phyloP scores from a whole-genome alignment of 2,797 vertebrate genomes.

The Sebastes glaucus region DNA sequence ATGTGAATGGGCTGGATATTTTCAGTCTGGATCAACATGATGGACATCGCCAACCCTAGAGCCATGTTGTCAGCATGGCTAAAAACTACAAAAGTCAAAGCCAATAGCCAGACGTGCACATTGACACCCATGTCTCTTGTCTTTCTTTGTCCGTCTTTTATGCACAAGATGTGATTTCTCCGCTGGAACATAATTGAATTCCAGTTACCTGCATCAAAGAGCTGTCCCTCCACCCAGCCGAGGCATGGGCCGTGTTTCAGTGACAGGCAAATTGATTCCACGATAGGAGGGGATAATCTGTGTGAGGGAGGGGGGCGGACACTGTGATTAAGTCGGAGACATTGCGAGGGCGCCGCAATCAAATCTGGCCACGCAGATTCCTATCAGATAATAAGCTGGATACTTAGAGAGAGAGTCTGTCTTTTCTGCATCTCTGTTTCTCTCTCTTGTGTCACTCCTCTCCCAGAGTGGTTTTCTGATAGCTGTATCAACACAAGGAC shows the following conservation, averaged over 20 bases:
- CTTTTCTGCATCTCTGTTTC: conserved; percentile 26
- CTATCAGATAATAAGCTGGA: conserved; percentile 68
- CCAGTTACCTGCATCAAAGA: conserved; percentile 66
- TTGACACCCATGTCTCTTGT: not conserved
- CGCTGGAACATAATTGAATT: conserved; percentile 53
- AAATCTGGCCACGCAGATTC: conserved; percentile 54
- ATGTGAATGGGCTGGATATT: too few species aligned
- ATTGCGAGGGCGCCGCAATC: conserved; percentile 34
- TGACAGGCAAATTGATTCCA: conserved; percentile 72
- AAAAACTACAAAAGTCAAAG: conserved; percentile 1
- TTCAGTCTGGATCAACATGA: not conserved
- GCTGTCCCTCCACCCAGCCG: conserved; percentile 8
- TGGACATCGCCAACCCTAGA: not conserved
- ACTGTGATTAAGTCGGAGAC: conserved; percentile 66
- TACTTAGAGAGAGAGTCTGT: conserved; percentile 37
- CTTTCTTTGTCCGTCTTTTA: not conserved
- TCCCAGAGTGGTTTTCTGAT: conserved; percentile 31
- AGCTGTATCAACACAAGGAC: conserved; percentile 30
- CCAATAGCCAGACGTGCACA: not conserved
- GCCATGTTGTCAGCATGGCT: not conserved
- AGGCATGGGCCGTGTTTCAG: conserved; percentile 39
- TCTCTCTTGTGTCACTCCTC: conserved; percentile 16
- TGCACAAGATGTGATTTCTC: conserved; percentile 37
- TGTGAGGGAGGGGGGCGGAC: conserved; percentile 1
- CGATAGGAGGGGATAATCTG: conserved; percentile 48